phyloP scores from a whole-genome alignment of 2,888 invertebrate genomes.

The Drosophila subquinaria region DNA sequence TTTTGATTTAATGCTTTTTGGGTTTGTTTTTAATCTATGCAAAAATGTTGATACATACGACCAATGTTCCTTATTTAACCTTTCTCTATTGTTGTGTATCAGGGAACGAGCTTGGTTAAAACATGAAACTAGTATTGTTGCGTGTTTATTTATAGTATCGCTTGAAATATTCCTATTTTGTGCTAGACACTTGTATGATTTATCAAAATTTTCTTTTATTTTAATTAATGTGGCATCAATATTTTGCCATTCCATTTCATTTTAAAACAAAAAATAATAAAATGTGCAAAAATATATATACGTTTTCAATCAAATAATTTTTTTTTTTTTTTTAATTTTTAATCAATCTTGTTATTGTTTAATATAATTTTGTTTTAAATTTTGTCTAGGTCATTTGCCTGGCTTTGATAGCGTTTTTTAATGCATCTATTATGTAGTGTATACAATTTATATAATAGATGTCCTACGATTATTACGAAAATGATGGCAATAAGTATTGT shows the following conservation, averaged over 20 bases:
- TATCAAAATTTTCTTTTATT: background rate
- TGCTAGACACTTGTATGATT: background rate
- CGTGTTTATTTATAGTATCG: background rate
- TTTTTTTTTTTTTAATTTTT: background rate
- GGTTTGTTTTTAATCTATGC: background rate
- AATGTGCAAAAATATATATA: background rate
- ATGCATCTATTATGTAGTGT: background rate
- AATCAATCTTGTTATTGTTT: too few species aligned
- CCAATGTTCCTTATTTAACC: background rate
- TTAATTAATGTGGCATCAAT: conserved; percentile 16
- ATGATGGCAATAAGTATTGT: background rate
- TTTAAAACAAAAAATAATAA: conserved; percentile 10
- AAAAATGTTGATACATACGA: background rate
- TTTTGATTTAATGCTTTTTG: background rate
- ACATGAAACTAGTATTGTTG: background rate
- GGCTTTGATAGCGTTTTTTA: background rate
- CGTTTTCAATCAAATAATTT: background rate
- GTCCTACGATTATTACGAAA: background rate
- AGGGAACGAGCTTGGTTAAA: background rate
- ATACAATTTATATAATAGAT: background rate
- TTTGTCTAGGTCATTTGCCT: background rate
- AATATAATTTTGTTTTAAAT: background rate
- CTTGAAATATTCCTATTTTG: background rate
- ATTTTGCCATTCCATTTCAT: conserved; percentile 19
- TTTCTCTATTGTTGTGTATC: background rate